Conservation (phyloP, 2,113 vertebrate genomes). For the Aldabrachelys gigantea region DNA sequence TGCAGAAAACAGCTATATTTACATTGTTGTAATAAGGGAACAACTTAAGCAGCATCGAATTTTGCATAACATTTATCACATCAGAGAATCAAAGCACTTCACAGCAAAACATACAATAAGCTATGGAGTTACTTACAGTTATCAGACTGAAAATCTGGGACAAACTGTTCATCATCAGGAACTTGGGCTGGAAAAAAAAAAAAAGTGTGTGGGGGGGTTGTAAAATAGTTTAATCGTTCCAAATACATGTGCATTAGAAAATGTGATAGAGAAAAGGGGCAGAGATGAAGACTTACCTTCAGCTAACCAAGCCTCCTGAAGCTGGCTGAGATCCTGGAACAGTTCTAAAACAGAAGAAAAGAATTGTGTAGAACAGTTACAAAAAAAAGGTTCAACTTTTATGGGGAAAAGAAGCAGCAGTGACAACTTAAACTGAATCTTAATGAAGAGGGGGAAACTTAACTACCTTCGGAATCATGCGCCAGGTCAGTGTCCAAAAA, state of each 20-base stretch:
- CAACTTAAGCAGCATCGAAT: not conserved
- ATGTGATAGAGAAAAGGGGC: conserved; percentile 36
- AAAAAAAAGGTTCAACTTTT: not conserved
- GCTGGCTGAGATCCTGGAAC: conserved; percentile 97
- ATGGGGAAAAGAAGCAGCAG: not conserved
- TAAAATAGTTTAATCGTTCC: not conserved
- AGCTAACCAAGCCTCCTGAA: conserved; percentile 98
- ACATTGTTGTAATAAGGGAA: not conserved
- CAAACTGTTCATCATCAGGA: conserved; percentile 97
- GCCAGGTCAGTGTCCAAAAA: conserved; percentile 94
- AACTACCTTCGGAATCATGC: conserved; percentile 96
- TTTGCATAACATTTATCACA: not conserved
- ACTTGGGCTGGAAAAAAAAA: conserved; percentile 89
- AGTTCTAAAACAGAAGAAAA: conserved; percentile 86
- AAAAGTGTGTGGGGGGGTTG: not conserved
- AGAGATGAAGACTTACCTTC: conserved; percentile 86
- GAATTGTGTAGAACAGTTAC: conserved; percentile 26
- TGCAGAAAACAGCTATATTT: not conserved
- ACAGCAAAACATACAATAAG: not conserved
- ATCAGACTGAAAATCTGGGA: conserved; percentile 98
- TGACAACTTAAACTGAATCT: not conserved
- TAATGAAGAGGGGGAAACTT: not conserved
- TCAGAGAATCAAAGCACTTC: not conserved
- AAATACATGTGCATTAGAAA: conserved; percentile 35
- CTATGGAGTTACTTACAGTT: conserved; percentile 89